Percentiles rank a stretch among this genome's conserved stretches.
phyloP scores from a whole-genome alignment of 2,797 vertebrate genomes.

The Pseudochromis fuscus region DNA sequence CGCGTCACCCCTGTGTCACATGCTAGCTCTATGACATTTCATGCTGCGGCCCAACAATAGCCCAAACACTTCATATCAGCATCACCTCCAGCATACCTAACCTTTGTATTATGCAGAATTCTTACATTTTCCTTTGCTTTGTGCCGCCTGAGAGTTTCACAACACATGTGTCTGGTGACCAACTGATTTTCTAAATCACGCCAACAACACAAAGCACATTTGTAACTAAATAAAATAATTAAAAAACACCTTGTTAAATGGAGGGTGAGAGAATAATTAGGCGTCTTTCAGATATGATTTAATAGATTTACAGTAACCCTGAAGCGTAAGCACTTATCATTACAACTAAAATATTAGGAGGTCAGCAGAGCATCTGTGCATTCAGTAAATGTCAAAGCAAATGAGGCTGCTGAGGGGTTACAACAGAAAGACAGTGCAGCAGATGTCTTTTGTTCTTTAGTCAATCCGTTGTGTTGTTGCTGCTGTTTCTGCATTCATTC shows the following conservation, averaged over 20 bases:
- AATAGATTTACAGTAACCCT: conserved; percentile 64
- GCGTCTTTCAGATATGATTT: conserved; percentile 41
- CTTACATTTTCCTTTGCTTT: conserved; percentile 40
- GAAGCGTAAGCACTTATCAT: conserved; percentile 62
- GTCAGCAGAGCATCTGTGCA: conserved; percentile 51
- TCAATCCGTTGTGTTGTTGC: conserved; percentile 32
- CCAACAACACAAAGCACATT: conserved; percentile 13
- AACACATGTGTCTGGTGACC: conserved; percentile 25
- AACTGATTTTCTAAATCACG: conserved; percentile 23
- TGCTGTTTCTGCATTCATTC: conserved; percentile 40
- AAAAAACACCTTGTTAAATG: conserved; percentile 53
- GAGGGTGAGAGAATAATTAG: conserved; percentile 59
- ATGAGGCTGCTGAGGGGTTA: conserved; percentile 59
- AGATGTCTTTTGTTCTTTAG: conserved; percentile 64
- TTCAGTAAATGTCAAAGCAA: conserved; percentile 55
- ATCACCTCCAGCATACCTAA: conserved; percentile 52
- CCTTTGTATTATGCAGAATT: conserved; percentile 21
- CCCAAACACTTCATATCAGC: conserved; percentile 60
- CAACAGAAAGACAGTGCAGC: conserved; percentile 40
- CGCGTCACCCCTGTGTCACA: conserved; percentile 75
- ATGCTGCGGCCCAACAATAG: conserved; percentile 69
- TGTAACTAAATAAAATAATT: conserved; percentile 32
- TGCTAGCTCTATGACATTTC: conserved; percentile 78
- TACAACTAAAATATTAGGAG: conserved; percentile 55
- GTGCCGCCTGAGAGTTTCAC: conserved; percentile 18